Conservation (phyloP, 2,113 vertebrate species). For the Parotia lawesii region DNA sequence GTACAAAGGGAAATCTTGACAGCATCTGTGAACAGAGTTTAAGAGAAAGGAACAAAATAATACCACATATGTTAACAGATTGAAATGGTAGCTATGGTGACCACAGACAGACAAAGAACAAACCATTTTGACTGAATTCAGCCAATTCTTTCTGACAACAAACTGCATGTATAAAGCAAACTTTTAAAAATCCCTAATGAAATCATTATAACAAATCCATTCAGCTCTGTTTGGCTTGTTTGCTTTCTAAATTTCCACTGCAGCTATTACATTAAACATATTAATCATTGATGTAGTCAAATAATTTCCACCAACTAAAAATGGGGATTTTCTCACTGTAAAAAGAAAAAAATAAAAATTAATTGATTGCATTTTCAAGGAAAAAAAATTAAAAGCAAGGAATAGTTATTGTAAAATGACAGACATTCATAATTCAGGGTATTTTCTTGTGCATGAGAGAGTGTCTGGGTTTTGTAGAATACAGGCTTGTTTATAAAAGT, state of each 20-base stretch:
- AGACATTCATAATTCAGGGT: neutral
- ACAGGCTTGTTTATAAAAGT: slow-evolving; percentile 40
- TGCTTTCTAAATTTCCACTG: slow-evolving; percentile 26
- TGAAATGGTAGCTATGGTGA: slow-evolving; percentile 73
- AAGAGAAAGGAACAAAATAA: slow-evolving; percentile 66
- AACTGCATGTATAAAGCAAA: slow-evolving; percentile 56
- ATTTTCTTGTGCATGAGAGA: neutral
- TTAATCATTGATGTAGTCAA: slow-evolving; percentile 16
- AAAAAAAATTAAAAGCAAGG: neutral
- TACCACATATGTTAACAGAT: slow-evolving; percentile 67
- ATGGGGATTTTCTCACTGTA: neutral
- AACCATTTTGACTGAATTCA: slow-evolving; percentile 58
- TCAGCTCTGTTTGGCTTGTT: neutral
- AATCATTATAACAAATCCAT: slow-evolving; percentile 18
- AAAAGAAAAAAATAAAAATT: neutral
- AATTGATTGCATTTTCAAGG: neutral
- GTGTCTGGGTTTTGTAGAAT: slow-evolving; percentile 8
- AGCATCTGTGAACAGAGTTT: slow-evolving; percentile 62
- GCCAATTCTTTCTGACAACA: slow-evolving; percentile 40
- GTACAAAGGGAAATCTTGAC: slow-evolving; percentile 55
- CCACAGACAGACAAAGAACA: slow-evolving; percentile 57
- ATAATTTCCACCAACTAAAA: neutral
- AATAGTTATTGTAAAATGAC: slow-evolving; percentile 9
- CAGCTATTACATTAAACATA: slow-evolving; percentile 17
- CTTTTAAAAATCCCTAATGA: slow-evolving; percentile 45